These are phyloP conservation scores for Drosophila miranda DNA, from an alignment of 1,140 invertebrate genomes.

Conservation along the genomic window DNA sequence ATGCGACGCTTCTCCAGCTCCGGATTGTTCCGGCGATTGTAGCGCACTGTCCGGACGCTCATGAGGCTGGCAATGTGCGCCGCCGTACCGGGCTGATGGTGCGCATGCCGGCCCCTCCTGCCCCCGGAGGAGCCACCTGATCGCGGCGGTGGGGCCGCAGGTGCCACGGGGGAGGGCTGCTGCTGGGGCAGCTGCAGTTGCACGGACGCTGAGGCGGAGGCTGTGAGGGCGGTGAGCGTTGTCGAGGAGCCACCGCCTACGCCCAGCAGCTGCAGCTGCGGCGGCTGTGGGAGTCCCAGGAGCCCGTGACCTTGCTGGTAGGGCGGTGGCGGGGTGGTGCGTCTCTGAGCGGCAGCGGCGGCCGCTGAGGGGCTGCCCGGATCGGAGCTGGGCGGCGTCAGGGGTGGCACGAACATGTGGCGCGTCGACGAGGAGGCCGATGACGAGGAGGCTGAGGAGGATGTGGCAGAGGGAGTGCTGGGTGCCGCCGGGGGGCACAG, in stretches of 20 bases:
- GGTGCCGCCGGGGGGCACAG: conserved; percentile 76
- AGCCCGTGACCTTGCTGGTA: conserved; percentile 80
- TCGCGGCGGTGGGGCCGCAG: conserved; percentile 61
- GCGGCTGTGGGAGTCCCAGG: conserved; percentile 40
- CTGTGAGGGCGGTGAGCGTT: conserved; percentile 67
- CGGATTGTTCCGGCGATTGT: conserved; percentile 97
- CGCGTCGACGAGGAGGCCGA: conserved; percentile 71
- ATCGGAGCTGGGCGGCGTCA: conserved; percentile 92
- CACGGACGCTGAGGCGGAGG: conserved; percentile 39
- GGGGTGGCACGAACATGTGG: conserved; percentile 89
- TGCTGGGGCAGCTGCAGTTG: conserved; percentile 26
- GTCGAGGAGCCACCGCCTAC: conserved; percentile 52
- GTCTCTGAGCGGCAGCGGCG: conserved; percentile 82
- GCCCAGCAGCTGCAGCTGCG: conserved; percentile 50
- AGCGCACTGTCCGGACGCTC: conserved; percentile 83
- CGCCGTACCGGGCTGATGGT: conserved; percentile 71
- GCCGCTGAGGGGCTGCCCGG: conserved; percentile 88
- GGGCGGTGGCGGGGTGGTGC: conserved; percentile 82
- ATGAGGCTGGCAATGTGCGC: conserved; percentile 73
- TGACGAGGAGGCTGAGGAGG: conserved; percentile 65
- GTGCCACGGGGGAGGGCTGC: conserved; percentile 32
- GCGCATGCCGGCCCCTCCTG: conserved; percentile 60
- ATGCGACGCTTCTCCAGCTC: conserved; percentile 96
- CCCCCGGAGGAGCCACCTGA: conserved; percentile 27
- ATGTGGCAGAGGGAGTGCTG: conserved; percentile 67